Base-by-base conservation (phyloP, 2,113 vertebrate genomes). In the Tragelaphus buxtoni region DNA sequence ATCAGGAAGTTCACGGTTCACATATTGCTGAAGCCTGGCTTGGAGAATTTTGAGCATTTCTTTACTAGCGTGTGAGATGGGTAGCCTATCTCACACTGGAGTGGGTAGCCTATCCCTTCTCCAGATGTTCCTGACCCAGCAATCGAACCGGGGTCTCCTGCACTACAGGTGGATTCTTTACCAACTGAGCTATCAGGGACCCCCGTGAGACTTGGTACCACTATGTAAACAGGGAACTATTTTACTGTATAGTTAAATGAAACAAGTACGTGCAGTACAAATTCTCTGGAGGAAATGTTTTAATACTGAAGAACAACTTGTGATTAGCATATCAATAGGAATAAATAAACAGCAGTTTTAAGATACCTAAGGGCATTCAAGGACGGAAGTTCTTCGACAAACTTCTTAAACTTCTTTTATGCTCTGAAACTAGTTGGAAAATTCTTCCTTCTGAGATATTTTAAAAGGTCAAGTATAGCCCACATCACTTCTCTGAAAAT, bases 371-470 rank as follows among this genome's bases (percentile, higher is more conserved):
- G 84, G 53, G 42, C 72, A 96, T 87, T 96, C 90, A 81, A 72
- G 94, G 87, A 93, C 42, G 88, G 82, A 94, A 5, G 74, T 45
- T 95, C 95, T 95, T 58, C 81, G 82, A 97, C 74, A 90, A 96
- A 96, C 91, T 96, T 80, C 86, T 97, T 92, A 95, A 97, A 97
- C 39, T 95, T 95, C 88, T 89, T 93, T 96, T 95, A 90, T 88
- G 53, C 9, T 90, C 76, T 90, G 80, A 88, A 86, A 95, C 85
- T 90, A 77, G 45, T 83, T 86, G 80, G 42, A 85, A 96, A 96
- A 97, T 76, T 90, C 51, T 60, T 95, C 80, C n/a, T 96, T 94
- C 82, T 95, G 81, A 95, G 14, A 51, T 30, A 92, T 60, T 74
- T 95, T 53, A 45, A 95, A 35, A 96, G 92, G 94, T 97, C 88